Base-by-base conservation (phyloP, 2,113 vertebrate species). In the Myanophis thanlyinensis region DNA sequence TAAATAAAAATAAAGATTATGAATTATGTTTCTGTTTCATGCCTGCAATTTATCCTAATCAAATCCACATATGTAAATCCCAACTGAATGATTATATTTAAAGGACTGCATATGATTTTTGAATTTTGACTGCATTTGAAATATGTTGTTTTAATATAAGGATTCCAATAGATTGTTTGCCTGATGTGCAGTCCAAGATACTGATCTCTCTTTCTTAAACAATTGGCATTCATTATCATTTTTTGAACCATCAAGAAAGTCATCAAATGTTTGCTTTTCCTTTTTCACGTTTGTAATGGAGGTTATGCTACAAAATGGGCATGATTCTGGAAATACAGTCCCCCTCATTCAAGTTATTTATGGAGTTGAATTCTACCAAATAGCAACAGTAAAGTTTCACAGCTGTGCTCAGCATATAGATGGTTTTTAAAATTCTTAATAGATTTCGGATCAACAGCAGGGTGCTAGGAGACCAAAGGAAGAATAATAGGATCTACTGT, bases 351-450 rank as follows among this genome's bases (percentile, higher is more conserved):
- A 46, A 47, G 27, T 59, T 73, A 48, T 1, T 59, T 59, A 35
- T 12, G 35, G 54, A 25, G 9, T 49, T 56, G 20, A 59, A 87
- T 48, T 91, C 53, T 47, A 87, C 11, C 44, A 27, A 54, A 59
- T 20, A n/a, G 25, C 18, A 59, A 59, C 20, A 59, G 53, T 35
- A 35, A 48, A n/a, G 46, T 49, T 59, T n/a, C 53, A 62, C 52
- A 87, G n/a, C 46, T 47, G 40, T n/a, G 80, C 84, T 49, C 40
- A 13, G 44, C 86, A 59, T 35, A 46, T 85, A 91, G 30, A 91
- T 47, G 48, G 20, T 85, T 91, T n/a, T 52, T 91, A 59, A 91
- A 59, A 87, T 62, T 51, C 56, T 91, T 87, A 91, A 91, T 86
- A 86, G 90, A 91, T 56, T 87, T 80, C 3, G 18, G 53, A 44